Evolutionary conservation across 1,140 invertebrate species (phyloP), one percentile per base, ranked within the genome.

Genomic region (Neoseiulus cucumeris): DNA sequence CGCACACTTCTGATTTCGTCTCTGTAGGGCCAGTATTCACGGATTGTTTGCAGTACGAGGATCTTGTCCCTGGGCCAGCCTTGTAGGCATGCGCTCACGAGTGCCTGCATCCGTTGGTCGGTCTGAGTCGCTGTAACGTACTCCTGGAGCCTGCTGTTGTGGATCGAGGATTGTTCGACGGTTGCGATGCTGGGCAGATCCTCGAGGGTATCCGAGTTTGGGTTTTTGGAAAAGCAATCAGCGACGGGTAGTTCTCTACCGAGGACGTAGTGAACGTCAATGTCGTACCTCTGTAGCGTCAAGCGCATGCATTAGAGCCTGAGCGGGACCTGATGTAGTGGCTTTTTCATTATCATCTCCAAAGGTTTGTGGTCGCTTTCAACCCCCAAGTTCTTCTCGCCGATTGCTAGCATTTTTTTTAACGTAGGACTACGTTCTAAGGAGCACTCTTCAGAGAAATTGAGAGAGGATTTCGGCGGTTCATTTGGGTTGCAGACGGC

Each of bases 301-400:
- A 80, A 65, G 12, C 76, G 42, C 73, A 78, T 76, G 17, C 73
- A 59, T 70, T 79, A 72, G 42, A 80, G 68, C 65, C 77, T 65
- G 7, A 71, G 68, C 2, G 75, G 73, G 20, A 73, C 72, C 20
- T 72, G 69, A 33, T 71, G 41, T 30, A 78, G 68, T 17, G 72
- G 71, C 66, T 76, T 78, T 66, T 70, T 72, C 39, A 73, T 70
- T 44, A 78, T 76, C 25, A 22, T 51, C 39, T 74, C 71, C 17
- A 76, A 59, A 7, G 74, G 72, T 45, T 73, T 71, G 64, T 74
- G 72, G 66, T 76, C 73, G 0, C 71, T 75, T 17, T 72, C 47
- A 6, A 72, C 65, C 9, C 33, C 9, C n/a, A 65, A n/a, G n/a
- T n/a, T n/a, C n/a, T n/a, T n/a, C n/a, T n/a, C n/a, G n/a, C n/a